Evolutionary conservation across 2,113 vertebrate genomes (phyloP).

Genomic region (Cynocephalus volans): DNA sequence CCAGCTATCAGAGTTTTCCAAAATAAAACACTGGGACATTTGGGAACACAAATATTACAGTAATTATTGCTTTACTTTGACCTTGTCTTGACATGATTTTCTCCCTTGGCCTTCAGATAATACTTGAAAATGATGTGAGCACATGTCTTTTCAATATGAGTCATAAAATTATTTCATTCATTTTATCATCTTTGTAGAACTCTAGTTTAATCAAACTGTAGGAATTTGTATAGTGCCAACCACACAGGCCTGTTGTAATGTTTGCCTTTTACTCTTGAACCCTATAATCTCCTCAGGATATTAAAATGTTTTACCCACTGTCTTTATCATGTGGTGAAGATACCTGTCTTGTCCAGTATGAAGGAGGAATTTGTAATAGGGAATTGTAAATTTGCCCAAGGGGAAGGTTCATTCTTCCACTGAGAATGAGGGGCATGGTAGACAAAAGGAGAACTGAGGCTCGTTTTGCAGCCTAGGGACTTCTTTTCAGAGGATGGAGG

Average conservation of each 20-base stretch:
- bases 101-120: constrained; percentile 43
- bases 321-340: not conserved
- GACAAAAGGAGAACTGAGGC: not conserved
- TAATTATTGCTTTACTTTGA: constrained; percentile 37
- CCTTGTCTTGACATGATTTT: not conserved
- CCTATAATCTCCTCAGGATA: not conserved
- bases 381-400: not conserved
- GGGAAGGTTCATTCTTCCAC: not conserved
- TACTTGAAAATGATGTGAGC: constrained; percentile 39
- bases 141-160: not conserved
- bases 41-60: not conserved
- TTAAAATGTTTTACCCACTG: not conserved
- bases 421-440: not conserved
- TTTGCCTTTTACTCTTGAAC: constrained; percentile 37
- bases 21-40: constrained; percentile 21
- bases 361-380: not conserved
- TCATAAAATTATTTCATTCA: constrained; percentile 23
- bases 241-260: not conserved
- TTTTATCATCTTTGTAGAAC: constrained; percentile 35
- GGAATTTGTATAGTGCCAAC: not conserved
- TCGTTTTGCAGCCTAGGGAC: not conserved
- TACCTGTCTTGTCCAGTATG: not conserved
- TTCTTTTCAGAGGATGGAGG: not conserved
- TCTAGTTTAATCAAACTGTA: not conserved
- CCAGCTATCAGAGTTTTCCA: constrained; percentile 16